Conservation (phyloP, 2,113 vertebrate genomes). For the Cheirogaleus medius region DNA sequence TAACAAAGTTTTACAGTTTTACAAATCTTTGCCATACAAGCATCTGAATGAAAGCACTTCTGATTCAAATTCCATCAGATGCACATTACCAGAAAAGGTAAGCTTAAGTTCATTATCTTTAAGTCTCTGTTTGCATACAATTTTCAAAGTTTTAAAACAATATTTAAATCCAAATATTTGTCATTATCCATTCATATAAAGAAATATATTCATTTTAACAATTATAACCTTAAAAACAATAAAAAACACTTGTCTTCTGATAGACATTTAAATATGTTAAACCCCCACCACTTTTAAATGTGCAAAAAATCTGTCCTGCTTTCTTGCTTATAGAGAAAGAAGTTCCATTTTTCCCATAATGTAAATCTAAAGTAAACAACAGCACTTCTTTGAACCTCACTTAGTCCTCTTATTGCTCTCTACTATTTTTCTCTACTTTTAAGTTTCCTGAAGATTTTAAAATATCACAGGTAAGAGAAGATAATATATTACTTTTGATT, state of each 20-base stretch:
- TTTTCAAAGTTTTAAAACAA: neutral
- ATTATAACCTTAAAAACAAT: neutral
- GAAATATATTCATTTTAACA: neutral
- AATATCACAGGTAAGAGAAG: neutral
- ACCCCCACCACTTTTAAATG: neutral
- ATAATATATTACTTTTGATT: neutral
- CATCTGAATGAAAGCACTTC: conserved; percentile 12
- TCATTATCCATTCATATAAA: neutral
- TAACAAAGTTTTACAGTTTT: conserved; percentile 3
- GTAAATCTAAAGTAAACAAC: neutral
- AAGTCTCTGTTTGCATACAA: neutral
- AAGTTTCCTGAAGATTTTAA: neutral
- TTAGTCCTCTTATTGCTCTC: neutral
- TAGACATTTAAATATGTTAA: conserved; percentile 41
- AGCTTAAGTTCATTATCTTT: neutral
- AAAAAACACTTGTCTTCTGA: neutral
- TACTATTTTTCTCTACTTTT: neutral
- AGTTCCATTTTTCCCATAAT: neutral
- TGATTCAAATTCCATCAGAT: neutral
- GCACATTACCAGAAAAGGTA: neutral
- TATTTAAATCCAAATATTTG: conserved; percentile 1
- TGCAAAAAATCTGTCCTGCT: neutral
- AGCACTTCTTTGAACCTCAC: neutral
- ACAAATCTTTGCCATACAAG: neutral
- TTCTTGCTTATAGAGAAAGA: neutral